Percentiles rank a stretch among this genome's conserved stretches.
phyloP scores from a whole-genome alignment of 2,113 vertebrate species.

The Pelecanoides urinatrix region DNA sequence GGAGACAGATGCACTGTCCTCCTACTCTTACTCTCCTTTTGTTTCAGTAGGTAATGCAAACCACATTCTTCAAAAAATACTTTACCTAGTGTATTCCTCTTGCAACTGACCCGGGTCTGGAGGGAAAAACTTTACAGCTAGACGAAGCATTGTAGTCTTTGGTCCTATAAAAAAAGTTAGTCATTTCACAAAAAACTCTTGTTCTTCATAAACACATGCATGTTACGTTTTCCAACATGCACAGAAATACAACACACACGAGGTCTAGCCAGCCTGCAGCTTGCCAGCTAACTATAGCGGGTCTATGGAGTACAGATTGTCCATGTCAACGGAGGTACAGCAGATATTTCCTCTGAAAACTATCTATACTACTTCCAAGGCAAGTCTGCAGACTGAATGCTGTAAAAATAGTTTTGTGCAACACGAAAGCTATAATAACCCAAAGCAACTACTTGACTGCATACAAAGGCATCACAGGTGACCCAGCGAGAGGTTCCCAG shows the following conservation, averaged over 20 bases:
- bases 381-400: neutral
- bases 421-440: fast-evolving
- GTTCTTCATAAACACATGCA: neutral
- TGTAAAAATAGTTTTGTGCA: neutral
- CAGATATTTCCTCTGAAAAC: neutral
- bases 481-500: neutral
- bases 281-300: neutral
- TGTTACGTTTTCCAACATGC: neutral
- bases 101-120: slow-evolving; percentile 96
- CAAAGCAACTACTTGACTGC: neutral
- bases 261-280: neutral
- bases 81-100: slow-evolving; percentile 93
- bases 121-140: slow-evolving; percentile 97
- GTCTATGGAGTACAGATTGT: neutral
- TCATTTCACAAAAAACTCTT: neutral
- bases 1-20: neutral
- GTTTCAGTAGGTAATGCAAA: neutral
- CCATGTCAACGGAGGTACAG: neutral
- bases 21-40: neutral
- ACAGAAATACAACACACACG: neutral
- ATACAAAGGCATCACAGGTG: neutral
- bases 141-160: slow-evolving; percentile 84
- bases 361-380: neutral
- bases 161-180: slow-evolving; percentile 78
- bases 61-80: neutral